phyloP scores from a whole-genome alignment of 2,113 vertebrate species.

The Halichoeres trimaculatus region DNA sequence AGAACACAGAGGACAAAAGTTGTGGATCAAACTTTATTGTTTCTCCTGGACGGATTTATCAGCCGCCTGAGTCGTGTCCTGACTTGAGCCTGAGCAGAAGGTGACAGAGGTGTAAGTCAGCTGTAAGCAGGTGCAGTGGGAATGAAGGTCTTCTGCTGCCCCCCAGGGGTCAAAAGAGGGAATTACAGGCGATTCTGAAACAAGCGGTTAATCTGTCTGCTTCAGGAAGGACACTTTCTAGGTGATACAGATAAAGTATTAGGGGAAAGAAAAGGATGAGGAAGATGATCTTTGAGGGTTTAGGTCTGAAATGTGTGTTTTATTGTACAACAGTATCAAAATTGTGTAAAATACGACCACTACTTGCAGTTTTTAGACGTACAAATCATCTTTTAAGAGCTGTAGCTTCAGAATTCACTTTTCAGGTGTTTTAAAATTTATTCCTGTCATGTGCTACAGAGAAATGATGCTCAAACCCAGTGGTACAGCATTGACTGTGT shows the following conservation, averaged over 20 bases:
- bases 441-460: neutral
- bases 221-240: neutral
- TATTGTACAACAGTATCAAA: neutral
- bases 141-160: slow-evolving; percentile 81
- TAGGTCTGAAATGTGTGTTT: neutral
- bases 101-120: slow-evolving; percentile 54
- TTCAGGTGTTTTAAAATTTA: neutral
- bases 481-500: neutral
- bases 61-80: slow-evolving; percentile 44
- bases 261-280: too few species aligned
- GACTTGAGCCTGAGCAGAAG: slow-evolving; percentile 32
- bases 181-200: slow-evolving; percentile 31
- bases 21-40: slow-evolving; percentile 46
- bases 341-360: neutral
- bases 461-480: neutral
- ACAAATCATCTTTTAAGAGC: neutral
- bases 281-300: slow-evolving; percentile 16
- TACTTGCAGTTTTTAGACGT: neutral
- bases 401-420: neutral
- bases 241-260: slow-evolving; percentile 1
- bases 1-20: neutral
- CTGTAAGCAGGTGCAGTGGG: slow-evolving; percentile 24
- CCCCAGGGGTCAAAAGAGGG: slow-evolving; percentile 64
- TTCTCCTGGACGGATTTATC: slow-evolving; percentile 47
- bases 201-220: neutral